These are phyloP conservation scores for Hyppa rectilinea DNA, from an alignment of 2,888 invertebrate genomes.

Conservation along the genomic window DNA sequence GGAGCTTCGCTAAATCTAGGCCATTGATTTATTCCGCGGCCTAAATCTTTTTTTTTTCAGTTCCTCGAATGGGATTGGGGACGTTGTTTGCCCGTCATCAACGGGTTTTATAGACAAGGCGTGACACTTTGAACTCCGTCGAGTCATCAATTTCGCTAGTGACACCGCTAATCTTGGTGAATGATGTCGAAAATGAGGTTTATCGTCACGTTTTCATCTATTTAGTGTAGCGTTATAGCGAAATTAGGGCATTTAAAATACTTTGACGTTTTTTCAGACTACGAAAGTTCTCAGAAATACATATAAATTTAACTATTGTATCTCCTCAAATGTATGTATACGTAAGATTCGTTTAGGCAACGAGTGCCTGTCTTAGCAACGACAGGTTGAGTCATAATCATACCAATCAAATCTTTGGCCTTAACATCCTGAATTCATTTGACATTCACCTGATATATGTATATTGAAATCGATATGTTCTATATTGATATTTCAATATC, in stretches of 20 bases:
- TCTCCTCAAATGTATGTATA: neutral
- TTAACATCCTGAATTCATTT: constrained; percentile 27
- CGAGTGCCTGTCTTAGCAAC: neutral
- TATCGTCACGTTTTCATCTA: constrained; percentile 32
- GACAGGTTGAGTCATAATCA: neutral
- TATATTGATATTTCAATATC: constrained; percentile 37
- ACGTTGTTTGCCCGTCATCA: constrained; percentile 18
- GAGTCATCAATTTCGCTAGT: constrained; percentile 39
- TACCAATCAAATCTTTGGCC: constrained; percentile 4
- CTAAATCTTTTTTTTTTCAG: constrained; percentile 10
- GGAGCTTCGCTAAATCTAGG: constrained; percentile 26
- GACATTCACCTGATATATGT: constrained; percentile 40
- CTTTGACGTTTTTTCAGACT: neutral
- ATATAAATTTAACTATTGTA: no score
- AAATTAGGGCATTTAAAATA: neutral
- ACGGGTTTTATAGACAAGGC: constrained; percentile 32
- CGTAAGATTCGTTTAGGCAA: neutral
- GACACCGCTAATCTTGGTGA: constrained; percentile 28
- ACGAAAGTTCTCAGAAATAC: no score
- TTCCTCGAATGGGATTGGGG: constrained; percentile 4
- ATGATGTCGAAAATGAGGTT: constrained; percentile 33
- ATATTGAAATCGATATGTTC: constrained; percentile 44
- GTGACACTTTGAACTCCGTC: constrained; percentile 20
- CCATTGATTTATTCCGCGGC: constrained; percentile 27
- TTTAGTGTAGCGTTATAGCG: neutral